Evolutionary conservation across 2,888 invertebrate genomes (phyloP), one percentile per base, ranked within the genome.

Genomic region (Geotrupes spiniger): DNA sequence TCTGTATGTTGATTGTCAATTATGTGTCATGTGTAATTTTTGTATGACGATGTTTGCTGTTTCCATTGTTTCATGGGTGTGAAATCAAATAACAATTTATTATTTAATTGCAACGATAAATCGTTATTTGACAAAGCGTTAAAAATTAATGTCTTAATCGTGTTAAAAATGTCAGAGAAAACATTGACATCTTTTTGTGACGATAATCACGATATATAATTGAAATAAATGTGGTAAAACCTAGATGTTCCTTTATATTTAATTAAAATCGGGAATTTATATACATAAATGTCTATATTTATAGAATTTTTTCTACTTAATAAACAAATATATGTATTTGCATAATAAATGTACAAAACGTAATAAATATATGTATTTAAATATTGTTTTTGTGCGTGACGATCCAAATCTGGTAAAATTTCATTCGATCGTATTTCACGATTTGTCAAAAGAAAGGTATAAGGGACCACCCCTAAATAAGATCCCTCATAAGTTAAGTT

Each of bases 381-480:
- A 6, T 31, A 4, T 31, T 4, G n/a, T 6, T 31, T 11, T 12
- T 31, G 11, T 31, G 14, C 14, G 31, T 12, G n/a, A 14, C 31
- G 31, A 14, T 31, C 31, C 11, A 31, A 31, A 31, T 12, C 37
- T 2, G n/a, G n/a, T 26, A 44, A 28, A 25, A 37, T 16, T 12
- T 14, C 17, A 14, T 40, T 40, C 36, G n/a, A 14, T 11, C 16
- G 12, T 9, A 1, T 10, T 36, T 36, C n/a, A 36, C 14, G 15
- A n/a, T 14, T 37, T n/a, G n/a, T 21, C 21, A 21, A 21, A 21
- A 21, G 21, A 21, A 21, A 21, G 21, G 21, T 21, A 21, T 21
- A 21, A 21, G 21, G n/a, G 17, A 36, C 44, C 44, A 44, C 37
- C 42, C 44, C 44, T 44, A 44, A 36, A 37, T 37, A 16, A 27